A percentile compares a stretch with the other conserved stretches of the same genome.
These are phyloP conservation scores for Drosophila nikananu DNA, from an alignment of 1,140 invertebrate genomes.

Conservation along the genomic window DNA sequence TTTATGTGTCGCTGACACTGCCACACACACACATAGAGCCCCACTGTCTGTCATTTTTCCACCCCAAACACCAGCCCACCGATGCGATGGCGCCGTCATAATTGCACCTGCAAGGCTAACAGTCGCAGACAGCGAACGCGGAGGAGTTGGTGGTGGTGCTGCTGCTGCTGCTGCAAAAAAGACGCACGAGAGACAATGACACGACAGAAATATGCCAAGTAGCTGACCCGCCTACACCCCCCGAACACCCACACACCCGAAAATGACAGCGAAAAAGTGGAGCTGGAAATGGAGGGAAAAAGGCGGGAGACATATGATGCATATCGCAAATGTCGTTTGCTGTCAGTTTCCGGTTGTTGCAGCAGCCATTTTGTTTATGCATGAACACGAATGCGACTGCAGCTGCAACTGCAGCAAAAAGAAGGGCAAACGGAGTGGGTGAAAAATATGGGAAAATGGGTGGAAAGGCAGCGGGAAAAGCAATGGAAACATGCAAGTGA, in stretches of 20 bases:
- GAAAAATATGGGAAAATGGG: constrained; percentile 1
- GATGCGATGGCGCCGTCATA: constrained; percentile 62
- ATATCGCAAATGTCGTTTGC: constrained; percentile 83
- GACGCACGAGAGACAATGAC: constrained; percentile 77
- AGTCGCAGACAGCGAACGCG: constrained; percentile 58
- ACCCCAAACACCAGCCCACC: not conserved
- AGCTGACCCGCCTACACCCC: constrained; percentile 52
- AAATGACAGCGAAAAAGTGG: constrained; percentile 42
- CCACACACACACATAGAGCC: constrained; percentile 3
- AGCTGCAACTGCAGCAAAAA: constrained; percentile 53
- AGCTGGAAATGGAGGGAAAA: not conserved
- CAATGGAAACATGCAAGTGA: not conserved
- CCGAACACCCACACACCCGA: constrained; percentile 23
- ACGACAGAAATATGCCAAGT: constrained; percentile 80
- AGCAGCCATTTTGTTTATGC: constrained; percentile 82
- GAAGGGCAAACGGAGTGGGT: constrained; percentile 13
- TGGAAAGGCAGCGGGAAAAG: not conserved
- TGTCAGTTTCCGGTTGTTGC: constrained; percentile 81
- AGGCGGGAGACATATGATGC: constrained; percentile 67
- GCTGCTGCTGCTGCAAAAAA: constrained; percentile 56
- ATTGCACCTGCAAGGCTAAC: constrained; percentile 81
- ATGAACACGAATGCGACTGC: constrained; percentile 76
- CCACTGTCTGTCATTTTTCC: constrained; percentile 8
- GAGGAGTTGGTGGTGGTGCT: constrained; percentile 6
- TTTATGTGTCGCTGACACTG: constrained; percentile 81